These are phyloP conservation scores for Tribolium madens DNA, from an alignment of 1,140 invertebrate genomes.

Conservation along the genomic window DNA sequence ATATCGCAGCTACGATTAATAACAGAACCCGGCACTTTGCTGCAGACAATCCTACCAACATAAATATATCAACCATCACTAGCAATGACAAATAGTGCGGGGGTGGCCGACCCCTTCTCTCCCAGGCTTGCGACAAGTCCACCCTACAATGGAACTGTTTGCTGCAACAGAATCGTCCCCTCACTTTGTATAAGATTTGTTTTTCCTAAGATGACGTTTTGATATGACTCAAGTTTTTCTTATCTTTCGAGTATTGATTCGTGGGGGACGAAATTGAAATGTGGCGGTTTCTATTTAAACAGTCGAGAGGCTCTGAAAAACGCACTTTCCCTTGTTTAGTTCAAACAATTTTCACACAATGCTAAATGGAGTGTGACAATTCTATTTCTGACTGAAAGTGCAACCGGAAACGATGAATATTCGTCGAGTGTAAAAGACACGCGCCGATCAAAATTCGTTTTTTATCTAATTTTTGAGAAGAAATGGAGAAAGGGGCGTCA, in stretches of 20 bases:
- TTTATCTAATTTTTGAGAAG: too few relatives aligned
- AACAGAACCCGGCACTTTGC: constrained; percentile 57
- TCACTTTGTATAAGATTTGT: constrained; percentile 57
- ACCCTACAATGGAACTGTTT: constrained; percentile 32
- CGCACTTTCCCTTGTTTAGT: constrained; percentile 22
- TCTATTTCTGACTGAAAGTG: neutral
- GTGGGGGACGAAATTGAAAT: constrained; percentile 29
- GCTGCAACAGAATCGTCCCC: constrained; percentile 15
- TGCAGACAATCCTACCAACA: constrained; percentile 60
- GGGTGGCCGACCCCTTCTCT: constrained; percentile 46
- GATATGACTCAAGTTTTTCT: constrained; percentile 58
- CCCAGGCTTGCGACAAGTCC: constrained; percentile 15
- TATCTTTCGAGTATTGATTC: constrained; percentile 51
- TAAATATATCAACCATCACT: constrained; percentile 64
- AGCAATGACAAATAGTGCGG: constrained; percentile 62
- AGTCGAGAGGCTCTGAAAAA: constrained; percentile 13
- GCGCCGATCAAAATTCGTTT: too few relatives aligned
- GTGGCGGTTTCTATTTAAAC: constrained; percentile 30
- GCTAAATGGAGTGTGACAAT: constrained; percentile 24
- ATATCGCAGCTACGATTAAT: constrained; percentile 55
- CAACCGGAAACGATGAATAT: constrained; percentile 6
- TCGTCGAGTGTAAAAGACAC: too few relatives aligned
- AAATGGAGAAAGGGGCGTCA: too few relatives aligned
- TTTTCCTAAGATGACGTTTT: constrained; percentile 61
- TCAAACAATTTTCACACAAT: constrained; percentile 23